Evolutionary conservation across 2,888 invertebrate genomes (phyloP).

Genomic region (Vandiemenella viatica): DNA sequence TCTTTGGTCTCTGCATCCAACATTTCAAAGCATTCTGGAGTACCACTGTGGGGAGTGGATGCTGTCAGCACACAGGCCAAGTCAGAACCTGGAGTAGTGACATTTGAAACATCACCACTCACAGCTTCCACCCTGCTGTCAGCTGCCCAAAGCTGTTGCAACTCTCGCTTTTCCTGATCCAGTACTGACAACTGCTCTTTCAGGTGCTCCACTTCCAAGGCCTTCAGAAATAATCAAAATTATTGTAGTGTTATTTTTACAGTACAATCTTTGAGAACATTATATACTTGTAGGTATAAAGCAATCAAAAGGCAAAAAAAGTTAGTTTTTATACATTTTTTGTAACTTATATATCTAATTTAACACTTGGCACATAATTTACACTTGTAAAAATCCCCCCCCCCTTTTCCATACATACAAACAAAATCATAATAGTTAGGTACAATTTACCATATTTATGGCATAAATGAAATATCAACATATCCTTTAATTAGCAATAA

Average conservation of each 20-base stretch:
- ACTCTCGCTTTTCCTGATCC: conserved; percentile 41
- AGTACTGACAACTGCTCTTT: conserved; percentile 38
- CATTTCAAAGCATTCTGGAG: conserved; percentile 47
- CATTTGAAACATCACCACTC: conserved; percentile 2
- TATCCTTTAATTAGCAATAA: no score
- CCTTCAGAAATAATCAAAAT: conserved; percentile 26
- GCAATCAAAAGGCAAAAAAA: not conserved
- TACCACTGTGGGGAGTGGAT: conserved; percentile 37
- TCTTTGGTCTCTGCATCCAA: conserved; percentile 28
- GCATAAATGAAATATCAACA: no score
- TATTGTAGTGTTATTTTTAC: not conserved
- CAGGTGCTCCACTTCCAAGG: conserved; percentile 38
- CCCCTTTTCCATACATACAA: no score
- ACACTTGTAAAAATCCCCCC: no score
- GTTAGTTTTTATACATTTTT: no score
- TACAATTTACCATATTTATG: no score
- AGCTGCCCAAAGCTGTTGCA: conserved; percentile 22
- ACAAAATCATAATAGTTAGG: no score
- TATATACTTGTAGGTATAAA: no score
- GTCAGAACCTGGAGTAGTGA: conserved; percentile 12
- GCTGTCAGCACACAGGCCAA: not conserved
- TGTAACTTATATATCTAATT: no score
- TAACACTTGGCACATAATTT: no score
- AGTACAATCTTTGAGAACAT: no score
- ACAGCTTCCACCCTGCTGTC: conserved; percentile 2